phyloP scores from a whole-genome alignment of 2,113 vertebrate species.

The Myocastor coypus region DNA sequence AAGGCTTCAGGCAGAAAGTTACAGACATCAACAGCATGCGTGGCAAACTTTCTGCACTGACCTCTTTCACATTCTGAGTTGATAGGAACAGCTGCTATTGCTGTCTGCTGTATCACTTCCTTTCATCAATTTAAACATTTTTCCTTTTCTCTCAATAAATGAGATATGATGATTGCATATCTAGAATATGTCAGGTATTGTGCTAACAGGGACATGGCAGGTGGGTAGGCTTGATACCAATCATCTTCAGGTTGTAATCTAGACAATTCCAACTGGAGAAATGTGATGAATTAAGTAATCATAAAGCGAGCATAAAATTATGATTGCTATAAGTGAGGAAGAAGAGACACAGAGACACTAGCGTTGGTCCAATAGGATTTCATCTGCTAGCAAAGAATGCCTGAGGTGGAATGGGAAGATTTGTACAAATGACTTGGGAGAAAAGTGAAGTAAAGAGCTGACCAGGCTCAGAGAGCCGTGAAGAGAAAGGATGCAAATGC shows the following conservation, averaged over 20 bases:
- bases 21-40: neutral
- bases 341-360: neutral
- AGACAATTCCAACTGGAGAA: neutral
- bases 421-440: neutral
- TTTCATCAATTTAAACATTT: neutral
- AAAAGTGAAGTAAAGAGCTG: neutral
- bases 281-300: neutral
- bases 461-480: neutral
- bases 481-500: neutral
- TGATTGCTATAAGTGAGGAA: neutral
- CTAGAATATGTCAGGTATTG: neutral
- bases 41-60: rapidly evolving
- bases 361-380: neutral
- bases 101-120: neutral
- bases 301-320: neutral
- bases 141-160: neutral
- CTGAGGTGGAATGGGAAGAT: neutral
- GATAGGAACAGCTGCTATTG: too few species aligned
- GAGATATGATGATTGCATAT: neutral
- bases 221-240: neutral
- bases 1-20: neutral
- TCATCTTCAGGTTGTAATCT: neutral
- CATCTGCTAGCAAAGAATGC: neutral
- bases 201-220: neutral
- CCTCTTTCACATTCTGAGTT: neutral